Evolutionary conservation across 2,113 vertebrate genomes (phyloP), one percentile per base, ranked within the genome.

Genomic region (Coturnix japonica): DNA sequence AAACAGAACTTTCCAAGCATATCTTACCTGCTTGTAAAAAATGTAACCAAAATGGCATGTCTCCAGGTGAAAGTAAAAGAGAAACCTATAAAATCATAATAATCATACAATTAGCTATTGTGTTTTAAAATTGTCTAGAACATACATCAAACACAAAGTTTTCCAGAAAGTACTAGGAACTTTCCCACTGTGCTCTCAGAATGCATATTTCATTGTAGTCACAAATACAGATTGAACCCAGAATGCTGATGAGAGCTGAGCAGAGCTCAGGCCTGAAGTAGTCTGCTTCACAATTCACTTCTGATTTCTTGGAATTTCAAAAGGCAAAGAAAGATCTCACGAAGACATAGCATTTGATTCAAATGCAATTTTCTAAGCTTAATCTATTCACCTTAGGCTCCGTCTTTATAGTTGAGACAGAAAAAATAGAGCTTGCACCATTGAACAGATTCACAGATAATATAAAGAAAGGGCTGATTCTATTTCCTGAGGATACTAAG

Each of bases 11-110:
- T 35, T 20, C 20, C 33, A 56, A 35, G 13, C 15, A 23, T 9
- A 6, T 25, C 8, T 23, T 35, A 9, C 11, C 17, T 31, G 5
- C 6, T 49, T 77, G 35, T 13, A 53, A 7, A 86, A 86, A 10
- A 1, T 6, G 1, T 28, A 75, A 17, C 2, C 4, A 79, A 5
- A 31, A 17, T 21, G 7, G 21, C 6, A 39, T 4, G 1, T 70
- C 17, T 33, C 4, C 18, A 3, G 14, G 5, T 37, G 11, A 60
- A 72, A 81, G 28, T 21, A 56, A 35, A 46, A 57, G 3, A 47
- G 3, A 16, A 2, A 0, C 4, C 8, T 7, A 30, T 43, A 18
- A 79, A 71, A 70, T 19, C 72, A 73, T 77, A 16, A 79, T 35
- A 61, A 63, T 43, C 17, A n/a, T 26, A 53, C n/a, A 71, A 49